Evolutionary conservation across 2,797 vertebrate genomes (phyloP).

Genomic region (Xenopus petersii): DNA sequence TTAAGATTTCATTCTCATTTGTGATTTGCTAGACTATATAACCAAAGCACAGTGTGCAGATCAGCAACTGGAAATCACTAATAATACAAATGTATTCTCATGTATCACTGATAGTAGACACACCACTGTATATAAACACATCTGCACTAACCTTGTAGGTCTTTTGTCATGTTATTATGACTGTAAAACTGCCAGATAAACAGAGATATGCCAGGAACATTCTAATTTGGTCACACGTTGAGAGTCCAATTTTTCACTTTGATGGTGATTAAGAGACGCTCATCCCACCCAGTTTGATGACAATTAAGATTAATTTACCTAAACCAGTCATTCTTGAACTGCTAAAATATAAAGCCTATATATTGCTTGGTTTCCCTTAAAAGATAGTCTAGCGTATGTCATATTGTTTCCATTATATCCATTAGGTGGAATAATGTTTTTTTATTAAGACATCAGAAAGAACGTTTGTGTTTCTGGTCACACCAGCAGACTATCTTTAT

Average conservation of each 20-base stretch:
- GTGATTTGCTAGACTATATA: conserved; percentile 35
- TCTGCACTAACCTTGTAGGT: conserved; percentile 1
- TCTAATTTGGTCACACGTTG: not conserved
- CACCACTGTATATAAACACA: conserved; percentile 18
- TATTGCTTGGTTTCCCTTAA: too few species aligned
- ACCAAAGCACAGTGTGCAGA: conserved; percentile 22
- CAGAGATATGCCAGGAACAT: not conserved
- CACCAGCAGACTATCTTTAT: too few species aligned
- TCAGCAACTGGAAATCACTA: conserved; percentile 25
- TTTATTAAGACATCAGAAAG: too few species aligned
- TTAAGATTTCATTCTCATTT: conserved; percentile 39
- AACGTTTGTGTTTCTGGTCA: too few species aligned
- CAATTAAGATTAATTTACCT: too few species aligned
- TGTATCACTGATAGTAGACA: conserved; percentile 16
- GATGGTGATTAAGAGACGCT: not conserved
- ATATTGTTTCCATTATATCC: too few species aligned
- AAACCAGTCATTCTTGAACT: too few species aligned
- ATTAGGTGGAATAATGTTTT: too few species aligned
- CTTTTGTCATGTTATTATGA: not conserved
- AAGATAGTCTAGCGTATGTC: too few species aligned
- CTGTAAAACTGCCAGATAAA: not conserved
- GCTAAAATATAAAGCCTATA: too few species aligned
- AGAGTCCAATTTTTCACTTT: too few species aligned
- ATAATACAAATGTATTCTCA: conserved; percentile 34
- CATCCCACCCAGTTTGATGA: too few species aligned